Conservation (phyloP, 2,888 invertebrate genomes). For the Serrognathus titanus region DNA sequence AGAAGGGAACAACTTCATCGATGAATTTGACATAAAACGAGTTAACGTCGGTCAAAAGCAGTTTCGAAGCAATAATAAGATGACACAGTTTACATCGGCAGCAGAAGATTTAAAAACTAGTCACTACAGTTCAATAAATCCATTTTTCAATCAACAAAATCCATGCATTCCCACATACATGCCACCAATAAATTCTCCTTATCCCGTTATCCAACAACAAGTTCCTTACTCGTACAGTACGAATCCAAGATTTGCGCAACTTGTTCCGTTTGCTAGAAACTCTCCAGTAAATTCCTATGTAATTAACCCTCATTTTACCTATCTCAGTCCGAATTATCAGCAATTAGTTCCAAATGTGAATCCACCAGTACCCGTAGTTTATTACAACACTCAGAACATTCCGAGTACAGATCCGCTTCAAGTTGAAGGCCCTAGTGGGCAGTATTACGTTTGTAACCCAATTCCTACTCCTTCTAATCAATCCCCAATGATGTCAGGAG, state of each 20-base stretch:
- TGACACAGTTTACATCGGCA: conserved; percentile 12
- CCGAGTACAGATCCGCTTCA: conserved; percentile 6
- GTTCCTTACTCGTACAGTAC: conserved; percentile 21
- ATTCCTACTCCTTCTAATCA: conserved; percentile 29
- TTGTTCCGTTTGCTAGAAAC: conserved; percentile 20
- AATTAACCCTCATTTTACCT: conserved; percentile 23
- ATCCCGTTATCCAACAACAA: conserved; percentile 27
- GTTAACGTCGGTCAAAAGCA: not conserved
- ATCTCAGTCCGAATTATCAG: conserved; percentile 15
- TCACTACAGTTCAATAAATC: conserved; percentile 33
- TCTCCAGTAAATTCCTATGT: conserved; percentile 19
- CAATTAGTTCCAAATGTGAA: conserved; percentile 3
- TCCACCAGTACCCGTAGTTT: not conserved
- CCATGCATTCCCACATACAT: conserved; percentile 27
- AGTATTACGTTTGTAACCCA: conserved; percentile 44
- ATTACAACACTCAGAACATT: conserved; percentile 8
- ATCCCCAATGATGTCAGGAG: conserved; percentile 36
- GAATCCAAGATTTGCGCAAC: conserved; percentile 18
- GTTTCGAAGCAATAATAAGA: not conserved
- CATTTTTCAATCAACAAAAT: conserved; percentile 28
- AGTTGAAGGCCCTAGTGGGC: conserved; percentile 35
- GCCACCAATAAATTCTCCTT: conserved; percentile 31
- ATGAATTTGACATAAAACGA: not conserved
- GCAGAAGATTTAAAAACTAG: conserved; percentile 27
- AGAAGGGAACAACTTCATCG: not conserved